Evolutionary conservation across 2,113 vertebrate species (phyloP).

Genomic region (Castor canadensis): DNA sequence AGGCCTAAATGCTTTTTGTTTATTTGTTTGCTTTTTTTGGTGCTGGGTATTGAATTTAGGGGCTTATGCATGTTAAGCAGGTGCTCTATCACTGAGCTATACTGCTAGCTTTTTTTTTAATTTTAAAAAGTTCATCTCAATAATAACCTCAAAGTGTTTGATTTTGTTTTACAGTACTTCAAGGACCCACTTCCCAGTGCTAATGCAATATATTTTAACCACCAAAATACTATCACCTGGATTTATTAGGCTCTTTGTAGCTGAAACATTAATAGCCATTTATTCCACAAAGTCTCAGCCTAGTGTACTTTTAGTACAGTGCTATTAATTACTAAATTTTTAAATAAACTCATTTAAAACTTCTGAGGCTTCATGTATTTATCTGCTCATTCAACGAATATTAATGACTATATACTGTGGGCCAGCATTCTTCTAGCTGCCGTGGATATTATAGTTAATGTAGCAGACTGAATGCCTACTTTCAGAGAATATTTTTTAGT

Average conservation of each 20-base stretch:
- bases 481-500: background rate
- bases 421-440: background rate
- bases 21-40: background rate
- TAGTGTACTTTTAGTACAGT: background rate
- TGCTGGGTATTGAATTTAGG: background rate
- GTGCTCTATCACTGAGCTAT: background rate
- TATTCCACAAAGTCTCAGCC: background rate
- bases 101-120: background rate
- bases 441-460: background rate
- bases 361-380: background rate
- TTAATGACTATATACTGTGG: background rate
- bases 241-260: background rate
- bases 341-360: background rate
- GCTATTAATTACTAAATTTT: conserved; percentile 32
- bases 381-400: background rate
- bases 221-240: background rate
- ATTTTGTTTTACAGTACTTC: background rate
- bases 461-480: background rate
- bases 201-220: background rate
- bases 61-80: background rate
- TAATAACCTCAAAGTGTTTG: background rate
- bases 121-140: background rate
- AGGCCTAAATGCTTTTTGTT: background rate
- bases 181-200: background rate
- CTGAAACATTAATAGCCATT: conserved; percentile 16